Base-by-base conservation (phyloP, 2,113 vertebrate species). In the Amphiprion percula region DNA sequence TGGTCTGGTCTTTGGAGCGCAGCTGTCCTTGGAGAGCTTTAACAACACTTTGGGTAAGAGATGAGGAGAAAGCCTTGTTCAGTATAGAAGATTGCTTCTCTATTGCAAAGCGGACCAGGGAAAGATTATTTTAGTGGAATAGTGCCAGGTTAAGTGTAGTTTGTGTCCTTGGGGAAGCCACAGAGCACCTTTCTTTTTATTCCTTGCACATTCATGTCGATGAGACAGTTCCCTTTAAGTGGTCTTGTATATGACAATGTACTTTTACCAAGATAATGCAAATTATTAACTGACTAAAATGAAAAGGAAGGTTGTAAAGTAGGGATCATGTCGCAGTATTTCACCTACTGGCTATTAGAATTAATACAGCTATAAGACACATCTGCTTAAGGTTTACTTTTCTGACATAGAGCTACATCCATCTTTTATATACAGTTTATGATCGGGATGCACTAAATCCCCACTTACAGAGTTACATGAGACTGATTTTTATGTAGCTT, bases 11-110 rank as follows among this genome's bases (percentile, higher is more conserved):
- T 65, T 50, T 77, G 75, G 74, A 83, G 30, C 47, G 28, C 50
- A 30, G 44, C 56, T 65, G 69, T 89, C 88, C 83, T 84, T 17
- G 47, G 68, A 79, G 72, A 59, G 65, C 56, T 74, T 6, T 21
- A 24, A 33, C 59, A 47, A 52, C 70, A 61, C 46, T 61, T 28
- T 60, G 53, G 26, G 39, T 30, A 26, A 61, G 21, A 82, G 44
- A 41, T 26, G 17, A 74, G 17, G 55, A 74, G 41, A 54, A 59
- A 63, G 12, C 11, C n/a, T 21, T 0, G 4, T n/a, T 68, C 26
- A 19, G 46, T 2, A 5, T 24, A 28, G 70, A 68, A 71, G 59
- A 56, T 65, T 74, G 49, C 68, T 67, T 68, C 26, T 54, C 1
- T 62, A 39, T 69, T 16, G 24, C 23, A 52, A 37, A 23, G 33